phyloP scores from a whole-genome alignment of 2,888 invertebrate species.

The Alloscopus bannaensis region DNA sequence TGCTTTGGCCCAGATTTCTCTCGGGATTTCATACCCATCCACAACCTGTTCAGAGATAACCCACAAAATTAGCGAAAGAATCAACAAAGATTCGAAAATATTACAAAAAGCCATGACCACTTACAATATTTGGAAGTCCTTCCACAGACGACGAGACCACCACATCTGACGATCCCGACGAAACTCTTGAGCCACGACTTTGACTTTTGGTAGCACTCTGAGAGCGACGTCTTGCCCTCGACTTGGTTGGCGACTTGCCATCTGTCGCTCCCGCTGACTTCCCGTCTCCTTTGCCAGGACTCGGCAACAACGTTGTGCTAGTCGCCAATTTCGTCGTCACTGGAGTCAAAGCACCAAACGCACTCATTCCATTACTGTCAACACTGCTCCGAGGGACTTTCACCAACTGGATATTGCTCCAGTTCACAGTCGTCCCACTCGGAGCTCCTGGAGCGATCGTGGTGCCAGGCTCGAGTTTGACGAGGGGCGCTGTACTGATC shows the following conservation, averaged over 20 bases:
- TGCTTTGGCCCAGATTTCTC: constrained; percentile 65
- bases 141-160: constrained; percentile 36
- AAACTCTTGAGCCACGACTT: constrained; percentile 46
- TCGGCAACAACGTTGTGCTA: constrained; percentile 39
- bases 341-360: constrained; percentile 48
- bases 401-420: constrained; percentile 51
- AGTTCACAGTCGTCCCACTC: constrained; percentile 22
- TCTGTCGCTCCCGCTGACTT: constrained; percentile 25
- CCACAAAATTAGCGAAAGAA: neutral
- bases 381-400: constrained; percentile 48
- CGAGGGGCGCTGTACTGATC: constrained; percentile 35
- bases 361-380: constrained; percentile 34
- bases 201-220: constrained; percentile 60
- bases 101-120: constrained; percentile 8
- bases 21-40: constrained; percentile 61
- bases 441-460: neutral
- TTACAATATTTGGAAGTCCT: constrained; percentile 59
- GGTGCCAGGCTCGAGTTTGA: constrained; percentile 53
- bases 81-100: neutral
- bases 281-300: constrained; percentile 53
- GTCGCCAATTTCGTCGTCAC: constrained; percentile 3
- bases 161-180: constrained; percentile 38
- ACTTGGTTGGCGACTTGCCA: constrained; percentile 62
- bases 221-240: constrained; percentile 57
- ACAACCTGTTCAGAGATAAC: constrained; percentile 39